Base-by-base conservation (phyloP, 2,113 vertebrate species). In the Nanorana parkeri region DNA sequence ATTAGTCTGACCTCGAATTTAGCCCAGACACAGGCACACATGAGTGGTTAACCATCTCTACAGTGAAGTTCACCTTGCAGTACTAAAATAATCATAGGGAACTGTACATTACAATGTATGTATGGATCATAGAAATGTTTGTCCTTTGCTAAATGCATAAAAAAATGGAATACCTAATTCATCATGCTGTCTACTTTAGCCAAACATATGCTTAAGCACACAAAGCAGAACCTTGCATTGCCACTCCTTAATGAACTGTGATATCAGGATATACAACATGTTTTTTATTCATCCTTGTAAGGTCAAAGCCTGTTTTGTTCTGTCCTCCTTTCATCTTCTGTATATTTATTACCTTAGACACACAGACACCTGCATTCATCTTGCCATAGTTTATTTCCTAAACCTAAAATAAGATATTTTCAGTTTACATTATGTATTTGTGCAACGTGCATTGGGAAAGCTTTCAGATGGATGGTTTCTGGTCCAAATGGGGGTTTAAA, bases 171-270 rank as follows among this genome's bases (percentile, higher is more conserved):
- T 82, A 75, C 75, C 63, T 82, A 82, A 82, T 82, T 82, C 73
- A 82, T 82, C 80, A 82, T 36, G 61, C 80, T 82, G 80, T 82
- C 80, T 54, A 24, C 26, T 75, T 56, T 74, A 52, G 51, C 80
- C 71, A 82, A 82, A 67, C 80, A 82, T 75, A 75, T 82, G 80
- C 63, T 81, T 81, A 81, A 81, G 68, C 69, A 36, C 60, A 73
- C 68, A 32, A 74, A 24, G 63, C 58, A 24, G 68, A 6, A 60
- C 51, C 60, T 74, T 36, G 79, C 36, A 52, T 47, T 75, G 28
- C 80, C 80, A 82, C 71, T 81, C 79, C 68, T 82, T 82, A 82
- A 82, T 82, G 71, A 82, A 75, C 80, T 75, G 61, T 73, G 79
- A 81, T 81, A 60, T 73, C 79, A 81, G n/a, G 47, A 24, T 19